Percentiles rank a stretch among this genome's conserved stretches.
Conservation (phyloP, 2,113 vertebrate species). For the Ictidomys tridecemlineatus region DNA sequence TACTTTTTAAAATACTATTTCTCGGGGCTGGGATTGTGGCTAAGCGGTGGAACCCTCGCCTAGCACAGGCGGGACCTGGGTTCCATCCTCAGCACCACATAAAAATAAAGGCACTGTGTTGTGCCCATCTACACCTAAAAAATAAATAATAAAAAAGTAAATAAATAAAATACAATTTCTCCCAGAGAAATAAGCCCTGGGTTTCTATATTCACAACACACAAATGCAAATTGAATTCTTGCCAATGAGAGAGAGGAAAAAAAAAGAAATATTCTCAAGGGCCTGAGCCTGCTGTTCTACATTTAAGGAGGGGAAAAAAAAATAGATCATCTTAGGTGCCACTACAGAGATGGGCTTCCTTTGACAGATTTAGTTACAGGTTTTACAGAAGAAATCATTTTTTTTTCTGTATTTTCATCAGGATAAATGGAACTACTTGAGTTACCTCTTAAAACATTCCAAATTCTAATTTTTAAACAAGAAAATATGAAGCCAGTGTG, state of each 20-base stretch:
- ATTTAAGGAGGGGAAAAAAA: conserved; percentile 68
- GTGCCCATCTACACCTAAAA: too few species aligned
- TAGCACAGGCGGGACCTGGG: too few species aligned
- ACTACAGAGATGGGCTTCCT: conserved; percentile 42
- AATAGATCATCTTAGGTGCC: conserved; percentile 43
- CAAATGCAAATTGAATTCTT: conserved; percentile 73
- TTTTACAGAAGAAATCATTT: conserved; percentile 68
- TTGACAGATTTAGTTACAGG: conserved; percentile 65
- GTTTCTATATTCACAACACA: conserved; percentile 62
- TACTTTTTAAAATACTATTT: conserved; percentile 77
- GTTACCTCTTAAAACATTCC: conserved; percentile 80
- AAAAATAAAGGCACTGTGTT: too few species aligned
- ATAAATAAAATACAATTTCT: conserved; percentile 59
- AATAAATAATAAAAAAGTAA: too few species aligned
- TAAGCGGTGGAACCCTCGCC: too few species aligned
- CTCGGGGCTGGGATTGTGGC: conserved; percentile 31
- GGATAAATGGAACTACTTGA: conserved; percentile 69
- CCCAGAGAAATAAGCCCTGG: conserved; percentile 77
- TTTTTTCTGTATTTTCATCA: conserved; percentile 47
- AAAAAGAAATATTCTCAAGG: conserved; percentile 54
- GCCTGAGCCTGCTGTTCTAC: conserved; percentile 55
- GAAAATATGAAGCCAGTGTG: conserved; percentile 84
- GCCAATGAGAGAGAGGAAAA: not conserved
- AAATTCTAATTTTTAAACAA: conserved; percentile 85
- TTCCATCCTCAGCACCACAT: too few species aligned